A percentile compares a stretch with the other conserved stretches of the same genome.
phyloP scores from a whole-genome alignment of 2,113 vertebrate genomes.

The Elgaria multicarinata region DNA sequence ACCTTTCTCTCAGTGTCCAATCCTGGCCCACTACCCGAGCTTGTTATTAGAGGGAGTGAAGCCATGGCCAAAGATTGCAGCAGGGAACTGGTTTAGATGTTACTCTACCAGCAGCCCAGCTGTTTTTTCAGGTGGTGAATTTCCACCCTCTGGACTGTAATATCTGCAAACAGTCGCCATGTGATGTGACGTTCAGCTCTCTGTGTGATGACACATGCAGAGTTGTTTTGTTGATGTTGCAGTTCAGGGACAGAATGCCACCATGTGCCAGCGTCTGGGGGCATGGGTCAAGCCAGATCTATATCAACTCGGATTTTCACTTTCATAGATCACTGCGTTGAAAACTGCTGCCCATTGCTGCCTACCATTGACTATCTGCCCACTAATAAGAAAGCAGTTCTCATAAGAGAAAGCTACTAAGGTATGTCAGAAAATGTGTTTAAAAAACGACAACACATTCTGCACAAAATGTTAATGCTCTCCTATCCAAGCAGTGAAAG shows the following conservation, averaged over 20 bases:
- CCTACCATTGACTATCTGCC: neutral
- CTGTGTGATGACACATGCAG: neutral
- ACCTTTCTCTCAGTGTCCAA: neutral
- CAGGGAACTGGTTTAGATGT: neutral
- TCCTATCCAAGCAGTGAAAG: neutral
- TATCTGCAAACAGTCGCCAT: neutral
- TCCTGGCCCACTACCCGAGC: neutral
- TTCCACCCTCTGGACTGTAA: neutral
- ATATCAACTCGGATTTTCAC: neutral
- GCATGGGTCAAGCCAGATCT: neutral
- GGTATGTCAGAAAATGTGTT: neutral
- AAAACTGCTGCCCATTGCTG: neutral
- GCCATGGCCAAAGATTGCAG: neutral
- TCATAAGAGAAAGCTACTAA: neutral
- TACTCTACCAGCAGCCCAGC: too few species aligned
- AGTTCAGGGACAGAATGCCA: neutral
- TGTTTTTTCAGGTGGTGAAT: neutral
- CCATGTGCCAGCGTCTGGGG: neutral
- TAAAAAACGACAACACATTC: neutral
- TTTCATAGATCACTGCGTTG: neutral
- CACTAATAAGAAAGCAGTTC: neutral
- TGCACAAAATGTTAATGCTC: neutral
- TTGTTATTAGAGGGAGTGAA: neutral
- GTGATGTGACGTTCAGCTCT: neutral
- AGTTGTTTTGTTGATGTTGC: too few species aligned